Conservation (phyloP, 2,113 vertebrate genomes). For the Apistogramma diplotaenia region DNA sequence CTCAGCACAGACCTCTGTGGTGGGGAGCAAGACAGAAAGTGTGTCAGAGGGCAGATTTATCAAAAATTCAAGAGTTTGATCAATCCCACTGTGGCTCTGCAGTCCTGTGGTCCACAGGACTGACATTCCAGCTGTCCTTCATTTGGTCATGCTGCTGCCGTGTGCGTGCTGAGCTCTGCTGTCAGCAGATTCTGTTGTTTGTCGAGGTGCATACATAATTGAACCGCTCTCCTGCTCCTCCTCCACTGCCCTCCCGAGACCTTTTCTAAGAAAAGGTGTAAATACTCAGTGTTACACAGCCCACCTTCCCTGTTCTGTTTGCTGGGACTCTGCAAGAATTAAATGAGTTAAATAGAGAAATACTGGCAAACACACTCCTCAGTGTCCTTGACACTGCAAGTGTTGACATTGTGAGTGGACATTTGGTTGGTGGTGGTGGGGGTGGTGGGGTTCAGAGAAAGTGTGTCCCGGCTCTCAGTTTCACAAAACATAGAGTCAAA, state of each 20-base stretch:
- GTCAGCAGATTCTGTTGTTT: slow-evolving; percentile 68
- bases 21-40: neutral
- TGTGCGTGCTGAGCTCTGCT: slow-evolving; percentile 33
- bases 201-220: slow-evolving; percentile 66
- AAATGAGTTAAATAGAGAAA: slow-evolving; percentile 19
- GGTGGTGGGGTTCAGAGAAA: neutral
- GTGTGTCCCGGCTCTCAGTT: neutral
- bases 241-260: slow-evolving; percentile 20
- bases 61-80: slow-evolving; percentile 39
- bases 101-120: neutral
- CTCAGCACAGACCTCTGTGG: slow-evolving; percentile 22
- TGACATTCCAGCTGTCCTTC: slow-evolving; percentile 34
- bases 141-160: neutral
- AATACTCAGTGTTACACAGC: slow-evolving; percentile 47
- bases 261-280: slow-evolving; percentile 33
- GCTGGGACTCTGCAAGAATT: neutral
- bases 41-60: slow-evolving; percentile 51
- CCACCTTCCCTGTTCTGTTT: slow-evolving; percentile 6
- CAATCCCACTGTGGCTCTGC: slow-evolving; percentile 13
- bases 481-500: neutral
- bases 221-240: slow-evolving; percentile 27
- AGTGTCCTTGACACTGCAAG: neutral
- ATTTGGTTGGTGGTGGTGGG: neutral
- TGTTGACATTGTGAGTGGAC: neutral
- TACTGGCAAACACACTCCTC: neutral